Evolutionary conservation across 2,797 vertebrate species (phyloP).

Genomic region (Liasis olivaceus): DNA sequence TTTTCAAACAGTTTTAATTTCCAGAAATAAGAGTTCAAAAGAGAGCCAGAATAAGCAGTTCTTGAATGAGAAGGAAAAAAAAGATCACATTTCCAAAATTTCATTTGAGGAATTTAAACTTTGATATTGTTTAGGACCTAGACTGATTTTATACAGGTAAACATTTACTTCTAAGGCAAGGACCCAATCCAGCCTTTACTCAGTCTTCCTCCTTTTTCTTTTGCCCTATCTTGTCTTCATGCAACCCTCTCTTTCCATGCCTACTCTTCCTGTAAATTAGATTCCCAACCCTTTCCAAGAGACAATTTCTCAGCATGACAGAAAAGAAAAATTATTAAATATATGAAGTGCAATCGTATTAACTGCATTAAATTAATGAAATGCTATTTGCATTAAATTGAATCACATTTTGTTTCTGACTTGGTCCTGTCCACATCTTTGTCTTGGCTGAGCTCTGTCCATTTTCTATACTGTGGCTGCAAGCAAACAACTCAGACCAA

Average conservation of each 20-base stretch:
- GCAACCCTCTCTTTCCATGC: neutral
- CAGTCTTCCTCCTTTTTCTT: neutral
- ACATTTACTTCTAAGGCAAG: neutral
- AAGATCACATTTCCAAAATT: neutral
- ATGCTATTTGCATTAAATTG: neutral
- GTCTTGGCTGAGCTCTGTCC: neutral
- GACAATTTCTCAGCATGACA: neutral
- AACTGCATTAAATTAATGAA: neutral
- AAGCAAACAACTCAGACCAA: neutral
- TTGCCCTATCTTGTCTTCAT: neutral
- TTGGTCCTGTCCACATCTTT: neutral
- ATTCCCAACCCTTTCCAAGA: neutral
- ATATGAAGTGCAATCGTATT: neutral
- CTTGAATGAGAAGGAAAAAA: neutral
- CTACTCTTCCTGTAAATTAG: neutral
- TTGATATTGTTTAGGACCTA: neutral
- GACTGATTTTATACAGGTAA: neutral
- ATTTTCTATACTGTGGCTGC: neutral
- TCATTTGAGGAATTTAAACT: neutral
- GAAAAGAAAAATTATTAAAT: neutral
- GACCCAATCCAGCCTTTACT: neutral
- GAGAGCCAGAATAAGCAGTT: neutral
- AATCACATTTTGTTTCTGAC: neutral
- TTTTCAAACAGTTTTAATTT: neutral
- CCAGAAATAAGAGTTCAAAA: neutral